phyloP scores from a whole-genome alignment of 1,140 invertebrate genomes.

The Oreohelix idahoensis region DNA sequence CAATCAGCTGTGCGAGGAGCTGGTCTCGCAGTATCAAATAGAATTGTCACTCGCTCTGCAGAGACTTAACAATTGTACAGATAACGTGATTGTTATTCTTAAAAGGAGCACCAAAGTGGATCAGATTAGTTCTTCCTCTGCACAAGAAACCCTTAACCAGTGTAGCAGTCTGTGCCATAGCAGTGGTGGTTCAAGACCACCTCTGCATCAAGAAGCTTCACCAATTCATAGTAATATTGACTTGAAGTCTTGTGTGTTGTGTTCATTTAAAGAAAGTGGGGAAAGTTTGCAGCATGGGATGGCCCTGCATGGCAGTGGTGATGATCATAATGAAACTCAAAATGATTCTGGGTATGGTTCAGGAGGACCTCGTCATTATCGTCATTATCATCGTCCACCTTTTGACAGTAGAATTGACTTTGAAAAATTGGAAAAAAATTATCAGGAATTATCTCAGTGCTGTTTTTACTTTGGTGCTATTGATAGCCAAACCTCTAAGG shows the following conservation, averaged over 20 bases:
- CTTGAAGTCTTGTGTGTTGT: not conserved
- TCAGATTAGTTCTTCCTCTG: not conserved
- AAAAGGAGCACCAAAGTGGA: not conserved
- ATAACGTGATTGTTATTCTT: not conserved
- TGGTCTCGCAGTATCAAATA: not conserved
- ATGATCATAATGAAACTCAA: not conserved
- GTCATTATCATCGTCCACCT: not conserved
- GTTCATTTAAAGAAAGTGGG: not conserved
- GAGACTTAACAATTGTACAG: not conserved
- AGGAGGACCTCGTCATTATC: not conserved
- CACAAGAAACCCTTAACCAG: not conserved
- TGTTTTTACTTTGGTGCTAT: conserved; percentile 86
- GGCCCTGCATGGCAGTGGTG: not conserved
- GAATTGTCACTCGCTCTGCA: not conserved
- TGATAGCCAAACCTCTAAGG: conserved; percentile 81
- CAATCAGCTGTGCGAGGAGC: not conserved
- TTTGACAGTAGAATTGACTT: conserved; percentile 51
- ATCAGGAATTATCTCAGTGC: conserved; percentile 54
- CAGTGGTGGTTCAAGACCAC: not conserved
- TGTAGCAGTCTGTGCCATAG: not conserved
- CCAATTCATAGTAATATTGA: not conserved
- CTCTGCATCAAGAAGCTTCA: not conserved
- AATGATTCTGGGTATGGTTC: conserved; percentile 13
- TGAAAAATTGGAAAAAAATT: conserved; percentile 49
- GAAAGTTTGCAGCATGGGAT: not conserved